Base-by-base conservation (phyloP, 2,797 vertebrate genomes). In the Phataginus tetradactyla region DNA sequence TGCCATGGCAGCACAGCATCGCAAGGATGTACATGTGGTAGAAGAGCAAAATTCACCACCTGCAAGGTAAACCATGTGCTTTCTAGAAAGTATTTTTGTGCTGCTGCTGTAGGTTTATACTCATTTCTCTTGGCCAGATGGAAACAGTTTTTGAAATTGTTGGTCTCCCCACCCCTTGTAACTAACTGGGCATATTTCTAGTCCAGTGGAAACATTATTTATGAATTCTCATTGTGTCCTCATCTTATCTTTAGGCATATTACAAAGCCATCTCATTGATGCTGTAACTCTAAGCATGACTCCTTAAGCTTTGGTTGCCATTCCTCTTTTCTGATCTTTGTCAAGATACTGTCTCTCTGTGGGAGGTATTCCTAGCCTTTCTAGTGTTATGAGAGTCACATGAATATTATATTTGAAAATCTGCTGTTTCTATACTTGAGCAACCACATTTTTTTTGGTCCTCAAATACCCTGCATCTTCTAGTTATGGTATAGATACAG, bases 51-150 rank as follows among this genome's bases (percentile, higher is more conserved):
- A 55, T 29, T 27, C n/a, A 51, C 57, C 77, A 20, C 74, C 69
- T 91, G 42, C 66, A 95, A 97, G 98, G 98, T 98, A 97, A 96
- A 93, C 29, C 20, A 27, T 34, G 10, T 49, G 81, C 13, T 81
- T 94, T 92, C 32, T 94, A 34, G 90, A 75, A 80, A 18, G 9
- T 85, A 39, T 78, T 79, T 81, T 34, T 64, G 55, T 5, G 3
- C 53, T 94, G 97, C 77, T 92, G 32, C 49, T 78, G 0, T 85
- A 20, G 23, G 17, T 3, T 91, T 88, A 49, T 55, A 71, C 34
- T 68, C 78, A 93, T 71, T 92, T 96, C 32, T 74, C 86, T 95
- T 96, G 83, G 25, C 63, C 34, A 74, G 66, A 23, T 78, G 29
- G 51, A 83, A 57, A 42, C 55, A 51, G 61, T 95, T 92, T 90